phyloP scores from a whole-genome alignment of 2,888 invertebrate species.

The Melieria omissa region DNA sequence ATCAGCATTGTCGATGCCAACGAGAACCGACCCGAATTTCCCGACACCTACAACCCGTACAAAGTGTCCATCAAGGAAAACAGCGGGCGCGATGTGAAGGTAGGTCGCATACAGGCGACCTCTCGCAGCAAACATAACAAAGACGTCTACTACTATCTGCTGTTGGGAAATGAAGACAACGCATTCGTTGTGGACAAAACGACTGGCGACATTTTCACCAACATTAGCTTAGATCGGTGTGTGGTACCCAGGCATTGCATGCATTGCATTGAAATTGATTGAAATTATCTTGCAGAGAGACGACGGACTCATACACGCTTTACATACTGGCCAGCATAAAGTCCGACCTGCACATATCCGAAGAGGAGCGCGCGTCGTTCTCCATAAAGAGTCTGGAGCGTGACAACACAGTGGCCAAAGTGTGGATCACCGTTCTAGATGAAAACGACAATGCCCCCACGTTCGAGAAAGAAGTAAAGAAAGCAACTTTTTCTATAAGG shows the following conservation, averaged over 20 bases:
- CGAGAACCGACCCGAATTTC: conserved; percentile 84
- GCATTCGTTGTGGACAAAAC: conserved; percentile 83
- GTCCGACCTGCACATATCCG: conserved; percentile 75
- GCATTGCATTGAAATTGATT: neutral
- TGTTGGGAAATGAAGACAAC: conserved; percentile 80
- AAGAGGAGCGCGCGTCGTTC: conserved; percentile 67
- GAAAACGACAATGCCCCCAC: conserved; percentile 87
- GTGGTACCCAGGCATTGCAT: neutral
- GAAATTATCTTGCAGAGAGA: conserved; percentile 71
- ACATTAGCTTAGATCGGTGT: conserved; percentile 80
- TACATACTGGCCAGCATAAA: conserved; percentile 87
- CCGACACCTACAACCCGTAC: conserved; percentile 72
- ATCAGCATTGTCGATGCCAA: conserved; percentile 83
- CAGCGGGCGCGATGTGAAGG: conserved; percentile 71
- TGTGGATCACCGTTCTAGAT: conserved; percentile 79
- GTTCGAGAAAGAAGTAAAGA: conserved; percentile 70
- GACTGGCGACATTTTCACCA: conserved; percentile 83
- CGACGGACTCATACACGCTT: conserved; percentile 77
- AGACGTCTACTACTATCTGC: conserved; percentile 84
- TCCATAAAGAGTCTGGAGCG: conserved; percentile 67
- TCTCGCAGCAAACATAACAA: conserved; percentile 83
- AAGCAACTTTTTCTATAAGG: neutral
- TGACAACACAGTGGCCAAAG: conserved; percentile 78
- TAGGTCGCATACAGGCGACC: conserved; percentile 70
- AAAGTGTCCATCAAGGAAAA: conserved; percentile 81